Evolutionary conservation across 2,888 invertebrate genomes (phyloP), one percentile per base, ranked within the genome.

Genomic region (Euclidia mi): DNA sequence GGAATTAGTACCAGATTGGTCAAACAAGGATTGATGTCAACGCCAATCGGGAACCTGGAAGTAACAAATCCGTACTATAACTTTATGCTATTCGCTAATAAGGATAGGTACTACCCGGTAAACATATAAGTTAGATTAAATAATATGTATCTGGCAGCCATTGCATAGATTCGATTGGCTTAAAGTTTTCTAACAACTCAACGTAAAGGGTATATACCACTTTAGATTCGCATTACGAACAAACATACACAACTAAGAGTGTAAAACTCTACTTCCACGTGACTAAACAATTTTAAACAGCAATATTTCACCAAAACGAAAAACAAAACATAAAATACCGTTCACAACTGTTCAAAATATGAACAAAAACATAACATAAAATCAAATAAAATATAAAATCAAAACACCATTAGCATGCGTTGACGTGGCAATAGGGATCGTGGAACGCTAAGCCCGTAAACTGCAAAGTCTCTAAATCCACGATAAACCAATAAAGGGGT

Each of bases 401-500:
- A 38, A 38, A 51, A 34, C 6, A 11, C 35, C 29, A 47, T 53
- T 53, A 53, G 17, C 29, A 43, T 37, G 10, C 31, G 15, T 10
- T 41, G 7, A 14, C 15, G 34, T 49, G 14, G 52, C 18, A 67
- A 72, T 58, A 28, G 44, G 37, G 31, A 7, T 57, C 52, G 73
- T 73, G 78, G 73, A 75, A 67, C 78, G 77, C 76, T 80, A 78
- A 81, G 75, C 73, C 71, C 64, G 65, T 50, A 56, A 61, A 63
- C 67, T 66, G 74, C 76, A 80, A 87, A 79, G 80, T 81, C 81
- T 67, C 82, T 84, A 90, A 94, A 91, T 91, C 93, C 88, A 70
- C 86, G 86, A 85, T 93, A 93, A 94, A 90, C 93, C 93, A 92
- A 93, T 93, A 91, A 94, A 92, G 86, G 92, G 93, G 87, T 90